Base-by-base conservation (phyloP, 2,888 invertebrate genomes). In the Apamea crenata region DNA sequence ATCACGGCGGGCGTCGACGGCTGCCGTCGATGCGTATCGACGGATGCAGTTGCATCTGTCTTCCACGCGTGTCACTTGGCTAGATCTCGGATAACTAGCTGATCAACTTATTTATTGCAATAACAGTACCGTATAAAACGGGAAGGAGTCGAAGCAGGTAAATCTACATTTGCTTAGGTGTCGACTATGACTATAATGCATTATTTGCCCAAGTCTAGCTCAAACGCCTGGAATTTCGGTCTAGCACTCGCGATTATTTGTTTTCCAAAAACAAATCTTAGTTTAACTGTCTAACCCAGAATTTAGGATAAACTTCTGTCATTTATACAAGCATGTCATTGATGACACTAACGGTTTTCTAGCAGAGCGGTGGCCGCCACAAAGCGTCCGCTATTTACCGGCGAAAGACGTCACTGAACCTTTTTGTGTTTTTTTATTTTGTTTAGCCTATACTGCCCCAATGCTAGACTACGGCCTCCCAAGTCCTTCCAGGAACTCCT, bases 281-380 rank as follows among this genome's bases (percentile, higher is more conserved):
- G 10, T n/a, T 47, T 65, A 66, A 80, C 65, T 66, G 47, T 65
- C 5, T 66, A 71, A 71, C 81, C 73, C 72, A 72, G n/a, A 59
- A 81, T 66, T 71, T 16, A 65, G 25, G 16, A 47, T 29, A 36
- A 65, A 56, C 12, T 53, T 63, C n/a, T 66, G 67, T 36, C 65
- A 71, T 25, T 65, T 7, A 47, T 56, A 18, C 36, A 56, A 12
- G 3, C n/a, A 44, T 29, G n/a, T 80, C 18, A 32, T 47, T 56
- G 44, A 70, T 70, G 29, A 50, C 25, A 59, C 21, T 32, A 53
- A 50, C 50, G 18, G 50, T 53, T 53, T 53, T 10, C 8, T 21
- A 53, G 25, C 25, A 25, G 8, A 53, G 8, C 25, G 25, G 25
- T 56, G 3, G 3, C 25, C 10, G 4, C 25, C 1, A 56, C 56